phyloP scores from a whole-genome alignment of 2,113 vertebrate genomes.

The Hypocryptadius cinnamomeus region DNA sequence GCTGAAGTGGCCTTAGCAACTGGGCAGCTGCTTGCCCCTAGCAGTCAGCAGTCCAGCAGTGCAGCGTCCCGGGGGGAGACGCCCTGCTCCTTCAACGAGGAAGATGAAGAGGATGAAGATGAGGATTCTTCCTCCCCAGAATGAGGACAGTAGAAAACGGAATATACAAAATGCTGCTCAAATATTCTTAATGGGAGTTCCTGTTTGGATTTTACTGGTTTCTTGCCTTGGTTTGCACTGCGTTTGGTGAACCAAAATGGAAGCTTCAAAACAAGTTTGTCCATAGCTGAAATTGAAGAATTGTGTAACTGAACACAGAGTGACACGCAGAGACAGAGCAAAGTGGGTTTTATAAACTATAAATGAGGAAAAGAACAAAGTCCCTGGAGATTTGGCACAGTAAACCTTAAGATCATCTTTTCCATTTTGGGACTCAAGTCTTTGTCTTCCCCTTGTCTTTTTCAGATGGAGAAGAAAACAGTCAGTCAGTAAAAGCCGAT shows the following conservation, averaged over 20 bases:
- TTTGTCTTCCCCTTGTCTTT: neutral
- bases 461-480: neutral
- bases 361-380: neutral
- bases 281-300: neutral
- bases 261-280: conserved; percentile 22
- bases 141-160: conserved; percentile 61
- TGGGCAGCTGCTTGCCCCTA: conserved; percentile 60
- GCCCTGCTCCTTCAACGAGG: conserved; percentile 81
- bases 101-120: conserved; percentile 79
- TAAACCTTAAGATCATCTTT: neutral
- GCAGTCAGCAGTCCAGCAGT: conserved; percentile 76
- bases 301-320: neutral
- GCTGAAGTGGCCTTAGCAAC: conserved; percentile 77
- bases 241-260: conserved; percentile 29
- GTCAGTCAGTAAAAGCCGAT: neutral
- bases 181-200: conserved; percentile 49
- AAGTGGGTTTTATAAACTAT: neutral
- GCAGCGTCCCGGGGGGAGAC: conserved; percentile 78
- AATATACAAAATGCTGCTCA: conserved; percentile 27
- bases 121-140: conserved; percentile 79
- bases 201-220: conserved; percentile 51
- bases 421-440: neutral
- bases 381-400: neutral
- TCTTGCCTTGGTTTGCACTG: conserved; percentile 63
- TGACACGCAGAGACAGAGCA: neutral